Evolutionary conservation across 2,113 vertebrate species (phyloP).

Genomic region (Hoplias malabaricus): DNA sequence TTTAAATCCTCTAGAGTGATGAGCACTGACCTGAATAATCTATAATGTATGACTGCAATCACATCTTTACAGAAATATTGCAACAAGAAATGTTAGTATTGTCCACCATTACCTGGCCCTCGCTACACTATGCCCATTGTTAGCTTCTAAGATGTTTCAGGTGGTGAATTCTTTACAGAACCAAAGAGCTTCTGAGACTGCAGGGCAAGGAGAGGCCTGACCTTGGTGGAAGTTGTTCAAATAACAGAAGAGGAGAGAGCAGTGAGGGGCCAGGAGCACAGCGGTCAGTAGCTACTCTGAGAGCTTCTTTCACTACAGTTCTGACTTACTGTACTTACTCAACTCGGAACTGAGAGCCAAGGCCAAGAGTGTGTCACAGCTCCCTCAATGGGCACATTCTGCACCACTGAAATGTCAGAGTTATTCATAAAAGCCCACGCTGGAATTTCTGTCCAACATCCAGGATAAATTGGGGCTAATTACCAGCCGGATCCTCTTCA

Average conservation of each 20-base stretch:
- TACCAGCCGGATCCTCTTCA: not conserved
- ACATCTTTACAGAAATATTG: no score
- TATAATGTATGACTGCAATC: no score
- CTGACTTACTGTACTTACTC: constrained; percentile 24
- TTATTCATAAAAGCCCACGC: not conserved
- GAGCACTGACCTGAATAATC: no score
- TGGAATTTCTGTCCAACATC: not conserved
- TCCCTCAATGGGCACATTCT: constrained; percentile 2
- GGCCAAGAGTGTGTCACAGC: constrained; percentile 45
- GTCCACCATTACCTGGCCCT: no score
- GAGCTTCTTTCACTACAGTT: constrained; percentile 24
- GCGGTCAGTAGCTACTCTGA: constrained; percentile 50
- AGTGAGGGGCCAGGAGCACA: constrained; percentile 56
- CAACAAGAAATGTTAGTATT: no score
- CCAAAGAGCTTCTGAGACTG: constrained; percentile 53
- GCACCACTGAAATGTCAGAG: constrained; percentile 9
- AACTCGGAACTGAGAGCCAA: constrained; percentile 41
- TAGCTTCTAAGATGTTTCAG: not conserved
- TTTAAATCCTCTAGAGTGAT: no score
- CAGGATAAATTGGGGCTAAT: not conserved
- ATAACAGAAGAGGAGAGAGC: constrained; percentile 58
- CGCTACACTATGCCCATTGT: no score
- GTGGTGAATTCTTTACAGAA: constrained; percentile 62
- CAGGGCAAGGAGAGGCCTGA: constrained; percentile 58
- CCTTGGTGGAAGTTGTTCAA: constrained; percentile 61